A percentile compares a stretch with the other conserved stretches of the same genome.
These are phyloP conservation scores for Amphimedon queenslandica DNA, from an alignment of 37 sponge, comb jelly and placozoan species.

Conservation along the genomic window DNA sequence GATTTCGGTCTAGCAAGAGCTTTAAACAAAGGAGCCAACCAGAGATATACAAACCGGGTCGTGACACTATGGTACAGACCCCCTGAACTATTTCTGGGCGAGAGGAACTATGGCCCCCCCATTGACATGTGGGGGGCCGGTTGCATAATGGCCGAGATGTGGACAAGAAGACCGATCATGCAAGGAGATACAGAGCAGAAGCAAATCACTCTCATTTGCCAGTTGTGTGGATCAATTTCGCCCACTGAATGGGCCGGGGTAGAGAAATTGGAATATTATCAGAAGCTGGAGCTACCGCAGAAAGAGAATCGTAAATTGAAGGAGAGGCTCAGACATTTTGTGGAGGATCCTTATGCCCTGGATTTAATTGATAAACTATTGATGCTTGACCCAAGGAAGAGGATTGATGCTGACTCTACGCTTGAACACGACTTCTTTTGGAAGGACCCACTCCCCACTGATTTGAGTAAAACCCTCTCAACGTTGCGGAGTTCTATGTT, in stretches of 20 bases:
- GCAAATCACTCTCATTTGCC: slow-evolving; percentile 87
- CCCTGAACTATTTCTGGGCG: slow-evolving; percentile 94
- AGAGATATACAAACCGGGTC: slow-evolving; percentile 92
- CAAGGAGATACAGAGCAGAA: slow-evolving; percentile 93
- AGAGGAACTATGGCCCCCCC: slow-evolving; percentile 89
- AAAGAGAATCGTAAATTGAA: slow-evolving; percentile 78
- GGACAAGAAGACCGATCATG: slow-evolving; percentile 93
- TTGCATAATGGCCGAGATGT: slow-evolving; percentile 99
- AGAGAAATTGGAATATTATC: slow-evolving; percentile 75
- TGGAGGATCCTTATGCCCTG: slow-evolving; percentile 76
- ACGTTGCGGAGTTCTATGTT: slow-evolving; percentile 44
- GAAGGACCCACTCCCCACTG: slow-evolving; percentile 85
- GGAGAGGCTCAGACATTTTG: slow-evolving; percentile 84
- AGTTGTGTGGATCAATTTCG: slow-evolving; percentile 92
- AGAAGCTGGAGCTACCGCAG: slow-evolving; percentile 81
- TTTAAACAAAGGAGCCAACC: slow-evolving; percentile 31
- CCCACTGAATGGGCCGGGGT: slow-evolving; percentile 92
- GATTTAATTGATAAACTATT: slow-evolving; percentile 92
- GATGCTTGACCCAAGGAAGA: slow-evolving; percentile 82
- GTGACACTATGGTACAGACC: slow-evolving; percentile 99
- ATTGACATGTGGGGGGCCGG: slow-evolving; percentile 99
- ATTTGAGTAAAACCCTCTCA: slow-evolving; percentile 41
- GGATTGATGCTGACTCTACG: slow-evolving; percentile 83
- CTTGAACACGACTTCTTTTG: slow-evolving; percentile 98
- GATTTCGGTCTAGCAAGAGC: slow-evolving; percentile 97